Conservation (phyloP, 2,797 vertebrate species). For the Psittacula derbiana region DNA sequence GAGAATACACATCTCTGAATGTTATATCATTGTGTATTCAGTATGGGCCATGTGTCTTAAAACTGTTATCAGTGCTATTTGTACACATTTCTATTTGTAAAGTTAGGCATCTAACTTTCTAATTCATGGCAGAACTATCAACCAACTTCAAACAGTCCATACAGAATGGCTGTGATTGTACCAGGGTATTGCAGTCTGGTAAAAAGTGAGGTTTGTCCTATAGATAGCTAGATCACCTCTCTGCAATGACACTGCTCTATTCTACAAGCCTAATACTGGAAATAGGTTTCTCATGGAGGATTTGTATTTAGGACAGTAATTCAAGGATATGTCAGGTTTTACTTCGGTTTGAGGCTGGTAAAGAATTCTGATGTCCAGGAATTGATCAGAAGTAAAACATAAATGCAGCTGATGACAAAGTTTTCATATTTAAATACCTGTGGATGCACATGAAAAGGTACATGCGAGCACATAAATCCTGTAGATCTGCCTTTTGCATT, state of each 20-base stretch:
- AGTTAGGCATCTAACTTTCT: neutral
- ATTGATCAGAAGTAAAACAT: neutral
- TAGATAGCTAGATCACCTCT: neutral
- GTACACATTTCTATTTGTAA: neutral
- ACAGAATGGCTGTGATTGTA: neutral
- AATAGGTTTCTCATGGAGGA: neutral
- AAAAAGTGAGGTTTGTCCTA: neutral
- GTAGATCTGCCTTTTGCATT: neutral
- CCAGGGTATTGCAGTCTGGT: neutral
- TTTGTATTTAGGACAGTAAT: neutral
- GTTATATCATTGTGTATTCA: neutral
- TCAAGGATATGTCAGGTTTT: neutral
- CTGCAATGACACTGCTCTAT: neutral
- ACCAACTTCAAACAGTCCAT: neutral
- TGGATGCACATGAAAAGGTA: neutral
- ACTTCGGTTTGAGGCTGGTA: neutral
- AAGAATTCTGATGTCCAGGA: neutral
- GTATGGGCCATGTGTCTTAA: neutral
- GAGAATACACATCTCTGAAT: neutral
- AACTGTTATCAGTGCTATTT: neutral
- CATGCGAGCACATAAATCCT: neutral
- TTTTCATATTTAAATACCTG: neutral
- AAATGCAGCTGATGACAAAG: neutral
- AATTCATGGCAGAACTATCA: neutral
- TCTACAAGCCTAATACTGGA: neutral